A percentile compares a stretch with the other conserved stretches of the same genome.
These are phyloP conservation scores for Lasioglossum pauxillum DNA, from an alignment of 2,888 invertebrate genomes.

Conservation along the genomic window DNA sequence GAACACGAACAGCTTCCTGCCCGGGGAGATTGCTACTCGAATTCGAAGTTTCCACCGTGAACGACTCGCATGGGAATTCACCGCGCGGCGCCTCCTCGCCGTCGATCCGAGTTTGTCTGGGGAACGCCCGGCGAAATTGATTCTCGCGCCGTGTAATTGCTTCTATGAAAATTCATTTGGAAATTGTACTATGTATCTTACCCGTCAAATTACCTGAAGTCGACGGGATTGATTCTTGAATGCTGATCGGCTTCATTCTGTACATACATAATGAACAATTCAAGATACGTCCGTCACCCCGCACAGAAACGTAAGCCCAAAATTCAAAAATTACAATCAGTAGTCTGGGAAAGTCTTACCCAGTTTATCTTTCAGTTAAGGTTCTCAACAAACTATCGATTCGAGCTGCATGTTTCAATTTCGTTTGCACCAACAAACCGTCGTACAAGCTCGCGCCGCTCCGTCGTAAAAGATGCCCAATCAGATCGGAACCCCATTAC, in stretches of 20 bases:
- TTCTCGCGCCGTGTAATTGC: background rate
- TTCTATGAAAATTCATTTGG: background rate
- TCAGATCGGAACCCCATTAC: background rate
- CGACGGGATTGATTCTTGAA: background rate
- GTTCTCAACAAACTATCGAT: background rate
- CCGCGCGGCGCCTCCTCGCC: background rate
- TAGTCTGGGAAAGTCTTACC: background rate
- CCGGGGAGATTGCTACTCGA: slow-evolving; percentile 6
- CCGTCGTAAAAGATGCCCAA: background rate
- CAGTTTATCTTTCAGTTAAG: background rate
- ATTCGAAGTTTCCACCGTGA: slow-evolving; percentile 19
- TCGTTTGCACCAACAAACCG: background rate
- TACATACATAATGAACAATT: background rate
- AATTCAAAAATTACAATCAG: background rate
- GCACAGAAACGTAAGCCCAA: accelerated
- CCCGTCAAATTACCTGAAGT: background rate
- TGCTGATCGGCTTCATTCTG: background rate
- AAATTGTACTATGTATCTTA: background rate
- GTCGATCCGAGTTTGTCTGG: background rate
- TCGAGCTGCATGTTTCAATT: background rate
- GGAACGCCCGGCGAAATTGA: background rate
- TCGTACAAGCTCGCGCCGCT: background rate
- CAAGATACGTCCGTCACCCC: background rate
- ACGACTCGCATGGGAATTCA: background rate
- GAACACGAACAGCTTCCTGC: slow-evolving; percentile 14